Evolutionary conservation across 2,888 invertebrate species (phyloP).

Genomic region (Clunio marinus): DNA sequence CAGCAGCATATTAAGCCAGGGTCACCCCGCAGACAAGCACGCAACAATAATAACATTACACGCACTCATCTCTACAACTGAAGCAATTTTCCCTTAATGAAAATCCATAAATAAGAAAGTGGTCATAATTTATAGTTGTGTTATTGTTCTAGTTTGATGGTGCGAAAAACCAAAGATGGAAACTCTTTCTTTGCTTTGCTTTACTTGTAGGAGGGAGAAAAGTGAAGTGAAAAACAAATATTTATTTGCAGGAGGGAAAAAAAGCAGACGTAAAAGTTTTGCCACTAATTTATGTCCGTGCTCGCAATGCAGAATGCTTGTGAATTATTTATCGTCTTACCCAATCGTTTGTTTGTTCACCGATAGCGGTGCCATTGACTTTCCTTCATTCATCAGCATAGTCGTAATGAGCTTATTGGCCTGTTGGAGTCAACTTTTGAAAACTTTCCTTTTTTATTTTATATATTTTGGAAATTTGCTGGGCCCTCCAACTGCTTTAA

Average conservation of each 20-base stretch:
- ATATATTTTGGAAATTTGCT: background rate
- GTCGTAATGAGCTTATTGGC: slow-evolving; percentile 14
- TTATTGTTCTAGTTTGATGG: slow-evolving; percentile 27
- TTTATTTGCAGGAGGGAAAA: no score
- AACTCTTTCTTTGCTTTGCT: background rate
- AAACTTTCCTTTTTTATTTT: background rate
- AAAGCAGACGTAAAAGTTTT: background rate
- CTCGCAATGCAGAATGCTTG: background rate
- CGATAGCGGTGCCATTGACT: background rate
- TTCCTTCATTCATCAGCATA: background rate
- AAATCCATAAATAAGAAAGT: slow-evolving; percentile 20
- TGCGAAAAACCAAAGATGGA: background rate
- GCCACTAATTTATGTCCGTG: slow-evolving; percentile 10
- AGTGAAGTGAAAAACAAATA: background rate
- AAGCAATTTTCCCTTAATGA: slow-evolving; percentile 22
- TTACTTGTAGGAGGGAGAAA: no score
- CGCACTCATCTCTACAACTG: slow-evolving; percentile 12
- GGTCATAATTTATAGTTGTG: slow-evolving; percentile 26
- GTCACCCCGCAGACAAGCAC: slow-evolving; percentile 3
- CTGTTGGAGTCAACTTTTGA: slow-evolving; percentile 1
- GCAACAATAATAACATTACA: slow-evolving; percentile 26
- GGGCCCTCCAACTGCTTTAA: no score
- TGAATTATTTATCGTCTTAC: background rate
- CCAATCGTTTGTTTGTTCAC: background rate
- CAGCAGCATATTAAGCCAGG: slow-evolving; percentile 20